phyloP scores from a whole-genome alignment of 2,113 vertebrate genomes.

The Raphicerus campestris region DNA sequence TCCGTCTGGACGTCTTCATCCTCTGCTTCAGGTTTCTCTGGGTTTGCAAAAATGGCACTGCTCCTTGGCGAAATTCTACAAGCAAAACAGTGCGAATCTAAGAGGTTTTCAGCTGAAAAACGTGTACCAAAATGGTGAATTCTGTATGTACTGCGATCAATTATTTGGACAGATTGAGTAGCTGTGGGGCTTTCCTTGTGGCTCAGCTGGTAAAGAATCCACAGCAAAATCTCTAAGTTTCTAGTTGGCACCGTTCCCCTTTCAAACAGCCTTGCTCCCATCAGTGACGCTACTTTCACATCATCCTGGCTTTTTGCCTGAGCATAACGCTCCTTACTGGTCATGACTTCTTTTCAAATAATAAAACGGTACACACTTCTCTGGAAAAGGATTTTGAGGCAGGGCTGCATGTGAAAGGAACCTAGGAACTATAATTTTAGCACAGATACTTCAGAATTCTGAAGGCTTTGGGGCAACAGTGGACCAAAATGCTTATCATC shows the following conservation, averaged over 20 bases:
- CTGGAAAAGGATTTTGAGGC: background rate
- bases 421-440: background rate
- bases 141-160: background rate
- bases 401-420: background rate
- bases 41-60: conserved; percentile 75
- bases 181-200: background rate
- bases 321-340: background rate
- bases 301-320: background rate
- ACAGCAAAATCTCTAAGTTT: background rate
- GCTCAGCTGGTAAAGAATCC: background rate
- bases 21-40: conserved; percentile 82
- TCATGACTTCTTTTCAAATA: background rate
- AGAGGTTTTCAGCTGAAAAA: background rate
- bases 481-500: background rate
- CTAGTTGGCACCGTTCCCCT: rapidly evolving
- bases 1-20: conserved; percentile 88
- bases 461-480: background rate
- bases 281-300: rapidly evolving
- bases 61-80: conserved; percentile 70
- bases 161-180: background rate
- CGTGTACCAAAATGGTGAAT: background rate
- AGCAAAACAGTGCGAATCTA: background rate
- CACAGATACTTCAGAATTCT: background rate
- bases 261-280: background rate
- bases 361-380: background rate